Percentiles rank a stretch among this genome's conserved stretches.
Conservation (phyloP, 2,888 invertebrate genomes). For the Coelogynopora nodosa region DNA sequence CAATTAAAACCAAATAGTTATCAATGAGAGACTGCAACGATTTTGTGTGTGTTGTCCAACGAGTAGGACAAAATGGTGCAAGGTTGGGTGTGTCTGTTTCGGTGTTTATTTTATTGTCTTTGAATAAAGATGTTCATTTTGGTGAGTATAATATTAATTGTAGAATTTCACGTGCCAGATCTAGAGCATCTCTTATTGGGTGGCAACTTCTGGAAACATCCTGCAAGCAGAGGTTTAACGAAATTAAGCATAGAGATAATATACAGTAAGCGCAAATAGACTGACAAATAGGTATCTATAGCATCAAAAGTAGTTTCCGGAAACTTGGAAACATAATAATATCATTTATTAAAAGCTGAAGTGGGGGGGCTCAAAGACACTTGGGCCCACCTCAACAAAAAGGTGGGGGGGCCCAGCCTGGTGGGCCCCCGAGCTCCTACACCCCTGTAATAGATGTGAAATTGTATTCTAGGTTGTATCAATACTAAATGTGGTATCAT, state of each 20-base stretch:
- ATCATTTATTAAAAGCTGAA: background rate
- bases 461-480: too few species aligned
- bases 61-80: slow-evolving; percentile 23
- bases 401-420: background rate
- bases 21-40: slow-evolving; percentile 27
- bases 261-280: slow-evolving; percentile 15
- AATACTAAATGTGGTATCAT: too few species aligned
- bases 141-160: slow-evolving; percentile 19
- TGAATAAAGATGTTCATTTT: slow-evolving; percentile 24
- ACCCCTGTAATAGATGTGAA: background rate
- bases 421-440: slow-evolving; percentile 20
- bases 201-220: slow-evolving; percentile 31
- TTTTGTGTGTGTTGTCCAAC: slow-evolving; percentile 20
- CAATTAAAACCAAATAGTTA: slow-evolving; percentile 20
- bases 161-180: slow-evolving; percentile 18
- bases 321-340: slow-evolving; percentile 28
- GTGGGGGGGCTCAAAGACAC: slow-evolving; percentile 6
- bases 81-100: slow-evolving; percentile 25
- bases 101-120: slow-evolving; percentile 28
- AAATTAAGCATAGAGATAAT: slow-evolving; percentile 24
- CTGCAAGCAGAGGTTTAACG: slow-evolving; percentile 16
- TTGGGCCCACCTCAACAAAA: slow-evolving; percentile 23
- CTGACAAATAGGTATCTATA: slow-evolving; percentile 27
- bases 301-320: slow-evolving; percentile 25
- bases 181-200: slow-evolving; percentile 28